Conservation (phyloP, 2,797 vertebrate genomes). For the Numenius phaeopus region DNA sequence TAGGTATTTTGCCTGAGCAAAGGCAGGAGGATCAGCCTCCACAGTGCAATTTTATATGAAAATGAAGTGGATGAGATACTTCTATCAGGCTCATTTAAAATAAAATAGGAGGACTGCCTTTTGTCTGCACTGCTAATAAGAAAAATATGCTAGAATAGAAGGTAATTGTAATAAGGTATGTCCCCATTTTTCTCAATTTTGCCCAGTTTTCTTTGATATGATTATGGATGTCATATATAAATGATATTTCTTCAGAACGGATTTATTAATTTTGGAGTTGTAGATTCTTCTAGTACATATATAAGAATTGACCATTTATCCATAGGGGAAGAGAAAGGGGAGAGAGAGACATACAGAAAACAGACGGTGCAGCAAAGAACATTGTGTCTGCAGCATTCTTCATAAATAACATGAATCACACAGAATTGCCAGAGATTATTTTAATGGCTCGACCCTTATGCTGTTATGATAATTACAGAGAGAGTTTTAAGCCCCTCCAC, state of each 20-base stretch:
- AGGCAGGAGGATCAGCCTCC: slow-evolving; percentile 2
- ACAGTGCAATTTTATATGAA: slow-evolving; percentile 48
- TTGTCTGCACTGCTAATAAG: slow-evolving; percentile 65
- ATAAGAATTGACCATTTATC: slow-evolving; percentile 68
- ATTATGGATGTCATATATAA: slow-evolving; percentile 71
- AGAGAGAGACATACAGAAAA: slow-evolving; percentile 14
- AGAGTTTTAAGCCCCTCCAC: slow-evolving; percentile 63
- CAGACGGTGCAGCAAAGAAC: slow-evolving; percentile 1
- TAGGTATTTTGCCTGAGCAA: background rate
- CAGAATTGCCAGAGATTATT: slow-evolving; percentile 78
- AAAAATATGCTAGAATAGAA: slow-evolving; percentile 70
- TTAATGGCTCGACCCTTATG: slow-evolving; percentile 71
- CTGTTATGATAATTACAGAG: slow-evolving; percentile 74
- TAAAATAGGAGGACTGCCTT: slow-evolving; percentile 59
- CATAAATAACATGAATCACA: slow-evolving; percentile 68
- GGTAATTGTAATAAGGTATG: slow-evolving; percentile 72
- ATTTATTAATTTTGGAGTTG: slow-evolving; percentile 77
- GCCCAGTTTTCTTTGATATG: slow-evolving; percentile 68
- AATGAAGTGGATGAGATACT: slow-evolving; percentile 58
- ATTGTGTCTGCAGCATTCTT: slow-evolving; percentile 24
- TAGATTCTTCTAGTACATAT: slow-evolving; percentile 39
- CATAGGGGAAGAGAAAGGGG: background rate
- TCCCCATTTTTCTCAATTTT: slow-evolving; percentile 74
- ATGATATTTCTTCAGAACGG: slow-evolving; percentile 53
- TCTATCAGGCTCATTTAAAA: slow-evolving; percentile 62